These are phyloP conservation scores for Danio tinwini DNA, from an alignment of 2,797 vertebrate genomes.

Conservation along the genomic window DNA sequence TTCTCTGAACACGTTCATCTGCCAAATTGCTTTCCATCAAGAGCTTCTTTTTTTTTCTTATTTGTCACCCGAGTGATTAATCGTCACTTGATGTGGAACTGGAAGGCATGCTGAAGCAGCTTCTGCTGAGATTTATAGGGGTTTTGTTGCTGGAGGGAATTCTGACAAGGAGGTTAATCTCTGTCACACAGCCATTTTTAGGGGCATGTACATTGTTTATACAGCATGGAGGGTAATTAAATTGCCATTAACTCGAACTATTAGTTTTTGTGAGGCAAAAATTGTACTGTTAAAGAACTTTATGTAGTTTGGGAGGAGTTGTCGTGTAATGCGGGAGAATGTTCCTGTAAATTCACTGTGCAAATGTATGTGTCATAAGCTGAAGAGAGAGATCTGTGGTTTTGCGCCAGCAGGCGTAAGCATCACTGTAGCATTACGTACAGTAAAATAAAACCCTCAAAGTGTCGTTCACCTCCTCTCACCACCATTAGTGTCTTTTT, in stretches of 20 bases:
- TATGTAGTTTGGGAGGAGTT: not conserved
- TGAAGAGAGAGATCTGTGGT: not conserved
- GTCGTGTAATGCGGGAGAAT: not conserved
- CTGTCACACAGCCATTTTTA: slow-evolving; percentile 47
- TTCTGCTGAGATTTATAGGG: slow-evolving; percentile 59
- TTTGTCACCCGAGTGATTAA: slow-evolving; percentile 79
- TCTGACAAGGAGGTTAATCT: slow-evolving; percentile 45
- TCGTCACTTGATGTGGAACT: slow-evolving; percentile 76
- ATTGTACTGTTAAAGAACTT: not conserved
- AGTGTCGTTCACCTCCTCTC: slow-evolving; percentile 55
- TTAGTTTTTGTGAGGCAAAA: slow-evolving; percentile 5
- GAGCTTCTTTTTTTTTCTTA: slow-evolving; percentile 71
- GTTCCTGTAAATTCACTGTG: not conserved
- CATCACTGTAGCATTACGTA: slow-evolving; percentile 35
- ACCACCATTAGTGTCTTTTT: slow-evolving; percentile 61
- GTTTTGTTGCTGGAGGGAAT: slow-evolving; percentile 47
- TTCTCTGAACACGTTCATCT: slow-evolving; percentile 43
- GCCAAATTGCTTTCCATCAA: slow-evolving; percentile 55
- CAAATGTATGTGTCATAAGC: not conserved
- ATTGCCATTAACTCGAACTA: slow-evolving; percentile 37
- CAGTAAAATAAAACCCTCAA: slow-evolving; percentile 37
- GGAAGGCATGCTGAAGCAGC: slow-evolving; percentile 68
- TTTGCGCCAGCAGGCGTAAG: slow-evolving; percentile 17
- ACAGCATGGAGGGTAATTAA: slow-evolving; percentile 38
- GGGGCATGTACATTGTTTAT: slow-evolving; percentile 29